Evolutionary conservation across 2,113 vertebrate species (phyloP).

Genomic region (mouse (Mus musculus)): GRCm39 chr3:33840501-33841000

Average conservation of each 20-base stretch:
- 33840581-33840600: not conserved
- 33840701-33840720: not conserved
- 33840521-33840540: not conserved
- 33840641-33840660: not conserved
- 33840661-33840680: conserved; percentile 35
- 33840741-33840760: conserved; percentile 2
- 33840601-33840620: not conserved
- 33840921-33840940: not conserved
- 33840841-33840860: not conserved
- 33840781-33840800: conserved; percentile 28
- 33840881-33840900: not conserved
- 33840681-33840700: not conserved
- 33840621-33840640: conserved; percentile 32
- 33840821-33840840: conserved; percentile 32
- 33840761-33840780: not conserved
- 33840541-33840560: not conserved
- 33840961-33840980: not conserved
- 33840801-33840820: conserved; percentile 12
- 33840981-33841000: not conserved
- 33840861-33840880: no score
- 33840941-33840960: not conserved
- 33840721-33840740: not conserved
- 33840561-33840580: not conserved
- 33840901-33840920: conserved; percentile 12
- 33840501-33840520: not conserved